Percentiles rank a stretch among this genome's conserved stretches.
Evolutionary conservation across 2,113 vertebrate genomes (phyloP).

Genomic region (Melanotaenia duboulayi): DNA sequence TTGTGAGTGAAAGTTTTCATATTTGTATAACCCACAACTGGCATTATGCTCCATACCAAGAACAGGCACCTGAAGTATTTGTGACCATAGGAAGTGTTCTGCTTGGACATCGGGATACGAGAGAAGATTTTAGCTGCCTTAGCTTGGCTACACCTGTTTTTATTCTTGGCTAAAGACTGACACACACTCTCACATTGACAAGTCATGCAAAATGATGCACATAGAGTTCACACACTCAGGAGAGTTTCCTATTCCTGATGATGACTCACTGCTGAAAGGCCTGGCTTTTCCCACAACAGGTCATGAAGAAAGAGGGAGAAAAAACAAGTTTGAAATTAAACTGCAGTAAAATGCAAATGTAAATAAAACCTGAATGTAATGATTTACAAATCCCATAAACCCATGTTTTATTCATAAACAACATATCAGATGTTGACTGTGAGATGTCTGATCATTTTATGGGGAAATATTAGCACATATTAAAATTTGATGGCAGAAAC

Average conservation of each 20-base stretch:
- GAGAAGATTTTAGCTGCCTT: slow-evolving; percentile 6
- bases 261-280: slow-evolving; percentile 34
- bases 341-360: background rate
- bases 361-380: too few species aligned
- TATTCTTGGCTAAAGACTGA: slow-evolving; percentile 34
- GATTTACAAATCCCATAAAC: too few species aligned
- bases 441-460: too few species aligned
- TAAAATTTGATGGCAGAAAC: too few species aligned
- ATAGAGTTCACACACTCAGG: slow-evolving; percentile 19
- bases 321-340: background rate
- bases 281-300: slow-evolving; percentile 20
- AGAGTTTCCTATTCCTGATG: slow-evolving; percentile 27
- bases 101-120: slow-evolving; percentile 23
- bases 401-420: too few species aligned
- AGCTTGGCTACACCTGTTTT: slow-evolving; percentile 60
- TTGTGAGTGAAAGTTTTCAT: background rate
- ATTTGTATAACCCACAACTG: background rate
- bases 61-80: slow-evolving; percentile 33
- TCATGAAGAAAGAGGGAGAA: background rate
- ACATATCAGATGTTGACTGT: too few species aligned
- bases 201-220: slow-evolving; percentile 33
- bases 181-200: slow-evolving; percentile 6
- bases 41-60: background rate
- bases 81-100: slow-evolving; percentile 45
- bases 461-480: too few species aligned